Base-by-base conservation (phyloP, 2,797 vertebrate species). In the Sebastiscus albofasciatus region DNA sequence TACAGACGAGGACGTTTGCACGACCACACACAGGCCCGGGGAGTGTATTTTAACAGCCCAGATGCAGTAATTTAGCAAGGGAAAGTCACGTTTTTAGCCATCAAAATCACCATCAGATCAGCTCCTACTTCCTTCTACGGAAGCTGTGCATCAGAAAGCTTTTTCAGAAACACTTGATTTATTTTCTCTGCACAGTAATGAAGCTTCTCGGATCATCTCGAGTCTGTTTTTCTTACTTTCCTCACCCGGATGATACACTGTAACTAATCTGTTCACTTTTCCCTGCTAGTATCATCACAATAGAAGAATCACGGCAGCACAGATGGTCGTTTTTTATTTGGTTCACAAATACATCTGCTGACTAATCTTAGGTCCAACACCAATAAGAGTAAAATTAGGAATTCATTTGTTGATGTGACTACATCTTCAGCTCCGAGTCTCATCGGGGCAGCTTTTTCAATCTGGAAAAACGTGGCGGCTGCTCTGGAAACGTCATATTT, bases 261-360 rank as follows among this genome's bases (percentile, higher is more conserved):
- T 24, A 39, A 68, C 75, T 46, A 22, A 82, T 70, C 24, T 8
- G 58, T 55, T 85, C 81, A 55, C 74, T 70, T 52, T 79, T 36
- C 54, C 60, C 36, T 11, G 64, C 82, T 80, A 22, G 9, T 73
- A 67, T 79, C 79, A 49, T 76, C 74, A 68, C 79, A 88, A 79
- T 75, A 76, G 68, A 80, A 67, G 76, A 67, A n/a, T 71, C 6
- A 67, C 84, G 89, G 86, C 81, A 39, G 87, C 86, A 75, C 92
- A 93, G 92, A 93, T 92, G 93, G 90, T 65, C 13, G 22, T 79
- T 91, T 87, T 80, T 61, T 87, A 75, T 91, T 79, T 52, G 85
- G 82, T 86, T 83, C 80, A 13, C 84, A 65, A 77, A 87, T 89
- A 69, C 82, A 87, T 92, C 91, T 93, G 92, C 75, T 90, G 54